These are phyloP conservation scores for Habrosyne pyritoides DNA, from an alignment of 2,888 invertebrate genomes.

Conservation along the genomic window DNA sequence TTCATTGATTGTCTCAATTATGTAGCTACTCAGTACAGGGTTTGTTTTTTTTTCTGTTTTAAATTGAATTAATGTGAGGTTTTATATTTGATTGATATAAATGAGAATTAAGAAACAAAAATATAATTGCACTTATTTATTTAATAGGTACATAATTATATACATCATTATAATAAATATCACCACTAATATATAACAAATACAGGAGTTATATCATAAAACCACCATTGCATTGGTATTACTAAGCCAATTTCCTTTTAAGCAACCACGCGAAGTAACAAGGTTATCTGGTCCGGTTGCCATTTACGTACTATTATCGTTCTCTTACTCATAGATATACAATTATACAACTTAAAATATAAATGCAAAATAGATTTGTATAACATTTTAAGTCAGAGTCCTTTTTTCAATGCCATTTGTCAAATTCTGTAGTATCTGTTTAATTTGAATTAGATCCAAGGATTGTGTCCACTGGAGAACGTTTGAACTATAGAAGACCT, in stretches of 20 bases:
- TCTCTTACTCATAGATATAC: constrained; percentile 46
- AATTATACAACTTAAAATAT: constrained; percentile 39
- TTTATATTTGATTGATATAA: too few relatives aligned
- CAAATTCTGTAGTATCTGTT: constrained; percentile 6
- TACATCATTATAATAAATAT: constrained; percentile 7
- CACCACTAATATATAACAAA: constrained; percentile 30
- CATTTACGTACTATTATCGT: constrained; percentile 52
- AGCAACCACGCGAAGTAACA: constrained; percentile 40
- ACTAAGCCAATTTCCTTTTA: constrained; percentile 51
- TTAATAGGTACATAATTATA: constrained; percentile 12
- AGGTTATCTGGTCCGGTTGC: constrained; percentile 54
- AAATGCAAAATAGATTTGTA: constrained; percentile 51
- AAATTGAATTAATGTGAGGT: too few relatives aligned
- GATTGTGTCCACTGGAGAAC: constrained; percentile 45
- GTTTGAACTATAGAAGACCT: constrained; percentile 62
- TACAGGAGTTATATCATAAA: constrained; percentile 37
- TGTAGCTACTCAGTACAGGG: too few relatives aligned
- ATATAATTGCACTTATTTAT: constrained; percentile 15
- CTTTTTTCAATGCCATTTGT: constrained; percentile 27
- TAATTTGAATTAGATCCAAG: constrained; percentile 48
- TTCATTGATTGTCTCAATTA: background rate
- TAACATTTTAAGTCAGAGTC: constrained; percentile 36
- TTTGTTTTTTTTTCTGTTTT: too few relatives aligned
- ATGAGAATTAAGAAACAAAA: constrained; percentile 9
- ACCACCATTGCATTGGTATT: constrained; percentile 37